Evolutionary conservation across 2,797 vertebrate species (phyloP).

Genomic region (Smutsia gigantea): DNA sequence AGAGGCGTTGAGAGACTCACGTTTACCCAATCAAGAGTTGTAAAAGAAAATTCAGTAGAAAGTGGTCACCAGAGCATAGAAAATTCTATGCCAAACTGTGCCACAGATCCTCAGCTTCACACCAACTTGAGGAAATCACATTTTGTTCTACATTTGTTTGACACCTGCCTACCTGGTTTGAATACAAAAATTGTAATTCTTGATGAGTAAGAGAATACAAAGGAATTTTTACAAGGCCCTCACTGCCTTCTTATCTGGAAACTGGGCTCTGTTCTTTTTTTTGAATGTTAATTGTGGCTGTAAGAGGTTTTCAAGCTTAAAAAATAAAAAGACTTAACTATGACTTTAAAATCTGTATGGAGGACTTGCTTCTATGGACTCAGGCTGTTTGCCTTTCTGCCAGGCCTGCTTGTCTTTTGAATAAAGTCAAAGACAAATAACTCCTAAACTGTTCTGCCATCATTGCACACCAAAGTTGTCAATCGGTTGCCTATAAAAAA

Average conservation of each 20-base stretch:
- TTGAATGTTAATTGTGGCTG: not conserved
- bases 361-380: not conserved
- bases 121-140: not conserved
- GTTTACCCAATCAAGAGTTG: not conserved
- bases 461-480: not conserved
- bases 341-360: not conserved
- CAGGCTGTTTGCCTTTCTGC: not conserved
- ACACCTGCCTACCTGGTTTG: not conserved
- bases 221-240: not conserved
- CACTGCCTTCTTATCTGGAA: not conserved
- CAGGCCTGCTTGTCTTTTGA: not conserved
- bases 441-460: not conserved
- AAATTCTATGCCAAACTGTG: not conserved
- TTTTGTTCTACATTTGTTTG: not conserved
- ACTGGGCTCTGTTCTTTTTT: not conserved
- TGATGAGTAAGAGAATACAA: not conserved
- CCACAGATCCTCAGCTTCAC: not conserved
- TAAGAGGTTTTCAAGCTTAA: not conserved
- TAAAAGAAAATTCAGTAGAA: conserved; percentile 24
- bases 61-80: not conserved
- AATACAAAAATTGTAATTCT: not conserved
- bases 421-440: not conserved
- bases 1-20: not conserved
- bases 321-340: not conserved
- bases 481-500: not conserved